These are phyloP conservation scores for Coracopsis vasa DNA, from an alignment of 2,113 vertebrate species.

Conservation along the genomic window DNA sequence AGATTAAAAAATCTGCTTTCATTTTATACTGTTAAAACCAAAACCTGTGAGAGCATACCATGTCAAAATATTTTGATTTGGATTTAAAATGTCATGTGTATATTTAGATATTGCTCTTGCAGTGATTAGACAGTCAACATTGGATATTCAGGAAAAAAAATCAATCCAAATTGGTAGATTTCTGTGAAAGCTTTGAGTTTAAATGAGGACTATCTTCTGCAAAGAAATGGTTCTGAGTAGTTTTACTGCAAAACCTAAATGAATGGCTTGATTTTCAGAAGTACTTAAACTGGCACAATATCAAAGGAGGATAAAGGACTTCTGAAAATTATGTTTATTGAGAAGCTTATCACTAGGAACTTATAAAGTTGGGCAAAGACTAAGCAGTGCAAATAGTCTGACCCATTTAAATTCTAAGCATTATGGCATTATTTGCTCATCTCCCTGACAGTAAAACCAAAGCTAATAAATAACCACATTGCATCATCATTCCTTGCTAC, in stretches of 20 bases:
- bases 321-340: not conserved
- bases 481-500: constrained; percentile 1
- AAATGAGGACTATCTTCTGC: not conserved
- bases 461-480: constrained; percentile 58
- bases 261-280: not conserved
- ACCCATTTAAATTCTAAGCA: not conserved
- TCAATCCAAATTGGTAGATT: not conserved
- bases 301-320: not conserved
- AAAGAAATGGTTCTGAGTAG: not conserved
- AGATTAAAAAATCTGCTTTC: not conserved
- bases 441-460: not conserved
- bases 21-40: not conserved
- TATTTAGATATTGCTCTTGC: not conserved
- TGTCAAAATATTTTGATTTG: not conserved
- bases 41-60: not conserved
- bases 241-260: not conserved
- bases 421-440: constrained; percentile 26
- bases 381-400: not conserved
- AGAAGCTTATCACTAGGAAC: not conserved
- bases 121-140: not conserved
- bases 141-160: not conserved
- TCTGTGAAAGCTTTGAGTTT: not conserved
- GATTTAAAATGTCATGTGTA: not conserved
- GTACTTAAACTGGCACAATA: not conserved
- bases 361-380: not conserved